Evolutionary conservation across 2,797 vertebrate species (phyloP).

Genomic region (Coranthus polyacanthus): DNA sequence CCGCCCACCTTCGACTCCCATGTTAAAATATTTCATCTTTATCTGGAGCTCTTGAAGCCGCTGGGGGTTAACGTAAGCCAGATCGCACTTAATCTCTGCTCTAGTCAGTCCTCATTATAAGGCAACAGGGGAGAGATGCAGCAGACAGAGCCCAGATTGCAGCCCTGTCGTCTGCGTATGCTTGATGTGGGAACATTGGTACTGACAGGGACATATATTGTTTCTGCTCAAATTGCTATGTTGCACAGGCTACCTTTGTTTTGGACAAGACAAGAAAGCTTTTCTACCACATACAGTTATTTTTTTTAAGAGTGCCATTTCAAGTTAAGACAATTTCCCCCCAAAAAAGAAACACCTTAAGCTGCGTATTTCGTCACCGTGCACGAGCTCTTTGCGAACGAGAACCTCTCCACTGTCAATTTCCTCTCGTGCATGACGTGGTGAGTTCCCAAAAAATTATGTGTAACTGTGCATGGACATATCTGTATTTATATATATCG

Average conservation of each 20-base stretch:
- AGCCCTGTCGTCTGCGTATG: constrained; percentile 68
- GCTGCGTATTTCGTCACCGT: no score
- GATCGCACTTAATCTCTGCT: constrained; percentile 76
- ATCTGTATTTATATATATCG: no score
- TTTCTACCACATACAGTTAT: background rate
- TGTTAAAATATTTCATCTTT: constrained; percentile 66
- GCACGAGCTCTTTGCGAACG: no score
- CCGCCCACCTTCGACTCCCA: constrained; percentile 37
- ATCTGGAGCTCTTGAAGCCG: constrained; percentile 53
- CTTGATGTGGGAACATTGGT: constrained; percentile 79
- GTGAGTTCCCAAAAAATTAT: no score
- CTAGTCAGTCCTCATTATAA: constrained; percentile 80
- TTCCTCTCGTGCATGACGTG: no score
- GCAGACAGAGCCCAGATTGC: constrained; percentile 76
- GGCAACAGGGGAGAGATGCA: constrained; percentile 71
- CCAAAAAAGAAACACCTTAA: no score
- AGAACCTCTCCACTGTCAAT: no score
- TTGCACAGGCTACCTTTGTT: constrained; percentile 66
- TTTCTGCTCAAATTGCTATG: constrained; percentile 55
- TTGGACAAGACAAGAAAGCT: constrained; percentile 6
- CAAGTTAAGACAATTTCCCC: background rate
- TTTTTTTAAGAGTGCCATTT: background rate
- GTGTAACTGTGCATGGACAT: no score
- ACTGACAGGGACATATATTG: constrained; percentile 74
- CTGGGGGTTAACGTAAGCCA: constrained; percentile 79